Percentiles rank a stretch among this genome's conserved stretches.
phyloP scores from a whole-genome alignment of 2,888 invertebrate genomes.

The Andricus curvator region DNA sequence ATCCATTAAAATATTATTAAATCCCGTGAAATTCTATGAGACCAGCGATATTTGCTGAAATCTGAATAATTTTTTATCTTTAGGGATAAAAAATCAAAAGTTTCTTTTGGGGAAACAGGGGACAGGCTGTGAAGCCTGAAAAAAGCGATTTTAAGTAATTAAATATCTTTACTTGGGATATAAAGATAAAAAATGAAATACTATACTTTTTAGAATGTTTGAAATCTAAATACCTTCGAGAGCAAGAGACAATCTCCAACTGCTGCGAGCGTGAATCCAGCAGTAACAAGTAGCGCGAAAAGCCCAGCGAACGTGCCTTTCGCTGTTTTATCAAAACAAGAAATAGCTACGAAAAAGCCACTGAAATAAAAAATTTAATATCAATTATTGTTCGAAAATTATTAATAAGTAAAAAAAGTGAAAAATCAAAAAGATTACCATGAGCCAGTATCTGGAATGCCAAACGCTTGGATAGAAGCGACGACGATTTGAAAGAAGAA shows the following conservation, averaged over 20 bases:
- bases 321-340: slow-evolving; percentile 81
- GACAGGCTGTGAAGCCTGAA: too few species aligned
- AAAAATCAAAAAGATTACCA: slow-evolving; percentile 82
- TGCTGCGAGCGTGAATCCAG: slow-evolving; percentile 88
- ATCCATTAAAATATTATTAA: too few species aligned
- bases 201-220: neutral
- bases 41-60: too few species aligned
- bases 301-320: slow-evolving; percentile 86
- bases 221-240: slow-evolving; percentile 85
- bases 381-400: slow-evolving; percentile 60
- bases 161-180: neutral
- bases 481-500: slow-evolving; percentile 97
- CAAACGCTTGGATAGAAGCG: slow-evolving; percentile 92
- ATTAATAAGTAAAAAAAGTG: slow-evolving; percentile 44
- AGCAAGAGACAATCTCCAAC: slow-evolving; percentile 90
- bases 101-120: too few species aligned
- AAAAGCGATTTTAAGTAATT: slow-evolving; percentile 30
- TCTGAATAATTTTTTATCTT: too few species aligned
- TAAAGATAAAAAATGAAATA: neutral
- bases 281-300: slow-evolving; percentile 87
- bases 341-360: slow-evolving; percentile 89
- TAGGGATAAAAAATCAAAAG: too few species aligned
- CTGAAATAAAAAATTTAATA: slow-evolving; percentile 77
- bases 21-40: too few species aligned
- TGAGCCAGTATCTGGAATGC: slow-evolving; percentile 90